Percentiles rank a stretch among this genome's conserved stretches.
These are phyloP conservation scores for Xenentodon cancila DNA, from an alignment of 2,797 vertebrate species.

Conservation along the genomic window DNA sequence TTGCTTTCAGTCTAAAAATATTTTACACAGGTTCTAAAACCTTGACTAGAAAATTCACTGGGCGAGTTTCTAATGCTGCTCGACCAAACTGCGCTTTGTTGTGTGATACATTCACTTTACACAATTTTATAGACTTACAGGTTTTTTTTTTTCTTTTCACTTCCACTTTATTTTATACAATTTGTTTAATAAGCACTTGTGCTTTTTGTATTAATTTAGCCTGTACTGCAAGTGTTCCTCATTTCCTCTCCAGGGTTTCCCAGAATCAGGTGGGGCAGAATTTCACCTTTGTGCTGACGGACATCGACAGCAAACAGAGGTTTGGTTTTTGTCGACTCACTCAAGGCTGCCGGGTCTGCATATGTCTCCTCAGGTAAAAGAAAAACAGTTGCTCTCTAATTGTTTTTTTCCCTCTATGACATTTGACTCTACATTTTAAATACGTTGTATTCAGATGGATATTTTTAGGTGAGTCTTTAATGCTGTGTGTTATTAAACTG, in stretches of 20 bases:
- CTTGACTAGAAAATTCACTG: slow-evolving; percentile 22
- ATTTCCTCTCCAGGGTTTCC: slow-evolving; percentile 82
- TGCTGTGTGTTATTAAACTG: too few species aligned
- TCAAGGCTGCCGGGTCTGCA: slow-evolving; percentile 90
- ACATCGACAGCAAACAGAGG: slow-evolving; percentile 96
- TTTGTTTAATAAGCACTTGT: slow-evolving; percentile 2
- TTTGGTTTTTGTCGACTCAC: slow-evolving; percentile 98
- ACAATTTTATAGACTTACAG: neutral
- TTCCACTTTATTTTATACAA: neutral
- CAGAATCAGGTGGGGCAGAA: slow-evolving; percentile 95
- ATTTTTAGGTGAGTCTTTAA: too few species aligned
- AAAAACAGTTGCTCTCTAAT: neutral
- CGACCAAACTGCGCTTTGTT: neutral
- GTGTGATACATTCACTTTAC: neutral
- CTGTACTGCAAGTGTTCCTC: slow-evolving; percentile 11
- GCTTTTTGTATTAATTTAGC: neutral
- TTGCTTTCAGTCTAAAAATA: slow-evolving; percentile 26
- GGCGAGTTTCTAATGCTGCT: neutral
- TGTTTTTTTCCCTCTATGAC: neutral
- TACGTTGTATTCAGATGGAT: too few species aligned
- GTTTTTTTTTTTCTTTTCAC: too few species aligned
- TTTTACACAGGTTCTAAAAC: slow-evolving; percentile 39
- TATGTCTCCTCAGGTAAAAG: slow-evolving; percentile 95
- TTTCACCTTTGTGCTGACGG: slow-evolving; percentile 97
- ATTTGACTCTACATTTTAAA: neutral